Base-by-base conservation (phyloP, 2,888 invertebrate genomes). In the Celastrina argiolus region DNA sequence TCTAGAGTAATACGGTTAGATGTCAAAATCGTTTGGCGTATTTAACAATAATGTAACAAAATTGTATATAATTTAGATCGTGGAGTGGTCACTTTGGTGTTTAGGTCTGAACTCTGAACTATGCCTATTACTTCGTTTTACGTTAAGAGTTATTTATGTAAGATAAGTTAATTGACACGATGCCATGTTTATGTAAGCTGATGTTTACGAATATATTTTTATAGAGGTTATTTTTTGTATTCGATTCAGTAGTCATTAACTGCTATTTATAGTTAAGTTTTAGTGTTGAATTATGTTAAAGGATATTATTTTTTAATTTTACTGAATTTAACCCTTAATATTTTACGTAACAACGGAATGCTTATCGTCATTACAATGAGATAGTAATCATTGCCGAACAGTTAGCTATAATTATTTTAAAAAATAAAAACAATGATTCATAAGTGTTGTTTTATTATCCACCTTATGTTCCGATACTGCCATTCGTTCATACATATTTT, bases 331-430 rank as follows among this genome's bases (percentile, higher is more conserved):
- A 88, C 87, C 84, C 81, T 76, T 80, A 81, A 81, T 76, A 36
- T 59, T 59, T 85, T 82, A 76, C 84, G 83, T 88, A 90, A 90
- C 88, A 88, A 88, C 87, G 87, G 84, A 83, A 89, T 90, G 91
- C 90, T 90, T 90, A 82, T 81, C 87, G 90, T 91, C 90, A 89
- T 91, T 88, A 73, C 83, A 83, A 78, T 79, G 87, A 87, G 85
- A 82, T 87, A 83, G 84, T 82, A 80, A 88, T 89, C 87, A 91
- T 90, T 88, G 89, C 90, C 90, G 91, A 85, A 88, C 85, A 90
- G 91, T 91, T 92, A 92, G 91, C 90, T 92, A 91, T 92, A 92
- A 92, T 92, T 92, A 91, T 92, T 92, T 91, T 86, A 91, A 92
- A 91, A 92, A 92, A 91, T 88, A 91, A 92, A 92, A 91, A 86